Base-by-base conservation (phyloP, 2,888 invertebrate genomes). In the Dryocosmus kuriphilus region DNA sequence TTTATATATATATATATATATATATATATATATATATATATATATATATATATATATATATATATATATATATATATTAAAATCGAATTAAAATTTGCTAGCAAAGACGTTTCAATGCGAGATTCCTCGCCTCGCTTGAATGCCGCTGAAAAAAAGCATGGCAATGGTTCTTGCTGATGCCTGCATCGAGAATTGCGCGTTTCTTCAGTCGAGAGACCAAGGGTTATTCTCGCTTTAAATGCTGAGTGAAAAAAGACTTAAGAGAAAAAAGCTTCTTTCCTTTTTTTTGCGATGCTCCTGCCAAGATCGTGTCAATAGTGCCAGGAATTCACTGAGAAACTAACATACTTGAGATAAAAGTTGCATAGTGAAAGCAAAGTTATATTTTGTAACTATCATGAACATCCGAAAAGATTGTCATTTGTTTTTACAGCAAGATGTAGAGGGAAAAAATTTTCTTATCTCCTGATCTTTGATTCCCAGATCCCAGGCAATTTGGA, bases 141-240 rank as follows among this genome's bases (percentile, higher is more conserved):
- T 63, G 63, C 22, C 22, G n/a, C 14, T 35, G 35, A 63, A 63
- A 63, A 61, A 63, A 22, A 38, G 32, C 63, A 32, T 63, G n/a
- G 35, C n/a, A 63, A 35, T 35, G 63, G 63, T 63, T 63, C 35
- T 63, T 63, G 62, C n/a, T 32, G 62, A 62, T 62, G 63, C 63
- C 35, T 22, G 32, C 63, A 63, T 63, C 35, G 35, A 22, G 35
- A 63, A 63, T 38, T 63, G 63, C 35, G 8, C n/a, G 63, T 35
- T 63, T 63, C 63, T 63, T 63, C 63, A 35, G 11, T 4, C 35
- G 5, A 63, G 63, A 35, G 63, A 32, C 35, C 63, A 63, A 63
- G 63, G 63, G 63, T 63, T 63, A 63, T 63, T 63, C 63, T 63
- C 63, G 63, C 63, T 63, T 35, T 38, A 35, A 63, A 63, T 38